Evolutionary conservation across 1,140 invertebrate genomes (phyloP), one percentile per base, ranked within the genome.

Genomic region (Brachionus manjavacas): DNA sequence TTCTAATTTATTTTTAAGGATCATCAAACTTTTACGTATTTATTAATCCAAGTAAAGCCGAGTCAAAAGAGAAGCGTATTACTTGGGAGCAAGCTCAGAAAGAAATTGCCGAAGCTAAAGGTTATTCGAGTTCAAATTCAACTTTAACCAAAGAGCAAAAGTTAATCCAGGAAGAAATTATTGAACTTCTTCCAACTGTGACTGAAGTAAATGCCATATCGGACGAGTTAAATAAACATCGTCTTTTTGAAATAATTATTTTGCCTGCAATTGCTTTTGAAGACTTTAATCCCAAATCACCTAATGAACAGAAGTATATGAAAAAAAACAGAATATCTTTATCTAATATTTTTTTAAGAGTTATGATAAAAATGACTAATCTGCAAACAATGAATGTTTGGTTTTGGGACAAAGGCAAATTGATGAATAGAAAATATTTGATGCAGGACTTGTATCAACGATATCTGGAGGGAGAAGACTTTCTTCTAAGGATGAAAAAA

Each of bases 301-400:
- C 35, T 12, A 23, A 76, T 76, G 55, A 39, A 20, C 46, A 66
- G 35, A 66, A 68, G 64, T 78, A 60, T 39, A 14, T 23, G 7
- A 28, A 64, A 72, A 46, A 39, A 49, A 81, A 52, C 11, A 66
- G 46, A 49, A 20, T 55, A 78, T 41, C 0, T 60, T 52, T 20
- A 64, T 35, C 79, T 14, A 20, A 28, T 64, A 14, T 43, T 25
- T 60, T 4, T 25, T 41, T 49, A 84, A 90, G 89, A 84, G 89
- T 90, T n/a, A 90, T 89, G 88, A 88, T 90, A 43, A 88, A 89
- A 85, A 89, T 90, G 89, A 89, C 87, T 76, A 88, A 90, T 84
- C 84, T 90, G 20, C 83, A 89, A 43, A 90, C 88, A 85, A 86
- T 86, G 3, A 89, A 90, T 83, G 88, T 87, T 6, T 90, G 89